Base-by-base conservation (phyloP, 2,113 vertebrate genomes). In the Okapia johnstoni region DNA sequence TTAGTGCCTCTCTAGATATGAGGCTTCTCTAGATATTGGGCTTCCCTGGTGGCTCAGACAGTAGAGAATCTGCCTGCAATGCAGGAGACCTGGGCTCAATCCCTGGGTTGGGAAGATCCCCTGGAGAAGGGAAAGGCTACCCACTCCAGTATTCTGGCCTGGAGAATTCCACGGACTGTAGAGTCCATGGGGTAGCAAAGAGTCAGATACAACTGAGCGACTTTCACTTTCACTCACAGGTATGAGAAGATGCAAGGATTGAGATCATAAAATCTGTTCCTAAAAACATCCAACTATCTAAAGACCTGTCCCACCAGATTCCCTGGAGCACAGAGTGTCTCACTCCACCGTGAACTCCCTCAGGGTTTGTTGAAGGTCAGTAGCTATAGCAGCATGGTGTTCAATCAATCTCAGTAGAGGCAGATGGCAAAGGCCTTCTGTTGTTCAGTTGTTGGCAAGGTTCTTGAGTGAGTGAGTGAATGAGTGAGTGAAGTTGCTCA, bases 161-260 rank as follows among this genome's bases (percentile, higher is more conserved):
- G 66, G n/a, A 70, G 19, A 36, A 40, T 70, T 23, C 66, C 19
- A 70, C 21, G n/a, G n/a, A 70, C n/a, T 36, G 2, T 21, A 36
- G 5, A 70, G 63, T 70, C n/a, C 63, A 23, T 36, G 5, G 5
- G 19, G n/a, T 70, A 0, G 0, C n/a, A 40, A 70, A 70, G 19
- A 70, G 66, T 70, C 10, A 1, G n/a, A 40, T n/a, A 40, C n/a
- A 6, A 40, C 19, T 70, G 19, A 54, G 52, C 52, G 16, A 40
- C 66, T 70, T 70, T 40, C 66, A 70, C n/a, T 40, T 40, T 70
- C n/a, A 40, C 66, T 40, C 66, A 70, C n/a, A 70, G n/a, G n/a
- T 8, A 66, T 66, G 61, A 70, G 46, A 8, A 46, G n/a, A 40
- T 70, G 19, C n/a, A 70, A 70, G n/a, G n/a, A 21, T 13, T 40